Evolutionary conservation across 2,797 vertebrate genomes (phyloP).

Genomic region (Silurus lanzhouensis): DNA sequence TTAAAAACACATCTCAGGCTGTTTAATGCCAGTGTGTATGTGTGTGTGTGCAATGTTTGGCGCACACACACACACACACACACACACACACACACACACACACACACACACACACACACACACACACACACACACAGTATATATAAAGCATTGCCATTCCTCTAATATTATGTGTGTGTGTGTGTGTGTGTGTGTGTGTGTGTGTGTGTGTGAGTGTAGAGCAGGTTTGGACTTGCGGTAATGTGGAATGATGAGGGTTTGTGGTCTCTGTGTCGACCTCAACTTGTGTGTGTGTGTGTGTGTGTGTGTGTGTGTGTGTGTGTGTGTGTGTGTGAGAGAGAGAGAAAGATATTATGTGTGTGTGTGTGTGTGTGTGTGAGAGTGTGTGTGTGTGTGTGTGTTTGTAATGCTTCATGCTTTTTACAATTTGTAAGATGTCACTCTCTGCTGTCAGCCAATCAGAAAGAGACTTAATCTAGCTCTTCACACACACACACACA

Average conservation of each 20-base stretch:
- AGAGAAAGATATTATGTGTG: not conserved
- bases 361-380: not conserved
- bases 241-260: not conserved
- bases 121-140: not conserved
- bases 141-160: too few relatives aligned
- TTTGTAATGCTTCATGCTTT: not conserved
- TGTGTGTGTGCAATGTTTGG: not conserved
- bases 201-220: not conserved
- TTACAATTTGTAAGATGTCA: not conserved
- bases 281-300: not conserved
- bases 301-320: not conserved
- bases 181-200: too few relatives aligned
- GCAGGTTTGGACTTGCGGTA: conserved; percentile 4
- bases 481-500: not conserved
- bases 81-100: not conserved
- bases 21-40: not conserved
- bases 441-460: not conserved
- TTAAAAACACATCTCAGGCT: not conserved
- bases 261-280: not conserved
- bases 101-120: not conserved
- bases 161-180: too few relatives aligned
- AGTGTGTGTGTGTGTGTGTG: not conserved
- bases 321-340: not conserved
- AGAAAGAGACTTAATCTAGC: not conserved
- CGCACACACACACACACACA: too few relatives aligned